A percentile compares a stretch with the other conserved stretches of the same genome.
These are phyloP conservation scores for Pteria penguin DNA, from an alignment of 2,888 invertebrate species.

Conservation along the genomic window DNA sequence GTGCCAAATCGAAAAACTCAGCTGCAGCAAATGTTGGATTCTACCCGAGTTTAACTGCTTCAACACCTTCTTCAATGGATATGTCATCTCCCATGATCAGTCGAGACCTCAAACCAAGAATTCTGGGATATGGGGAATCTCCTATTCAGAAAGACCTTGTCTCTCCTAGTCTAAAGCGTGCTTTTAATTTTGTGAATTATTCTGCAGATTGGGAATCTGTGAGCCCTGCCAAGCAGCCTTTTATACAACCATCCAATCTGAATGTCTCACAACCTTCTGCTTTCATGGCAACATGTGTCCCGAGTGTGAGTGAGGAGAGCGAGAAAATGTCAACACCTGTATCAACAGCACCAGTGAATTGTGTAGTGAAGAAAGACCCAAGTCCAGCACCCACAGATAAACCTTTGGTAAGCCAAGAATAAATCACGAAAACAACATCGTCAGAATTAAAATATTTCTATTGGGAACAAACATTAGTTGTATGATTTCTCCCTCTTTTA, in stretches of 20 bases:
- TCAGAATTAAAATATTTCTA: too few species aligned
- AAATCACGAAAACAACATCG: too few species aligned
- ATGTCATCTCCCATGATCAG: neutral
- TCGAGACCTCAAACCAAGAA: slow-evolving; percentile 11
- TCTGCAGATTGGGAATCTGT: slow-evolving; percentile 45
- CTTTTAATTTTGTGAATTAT: slow-evolving; percentile 48
- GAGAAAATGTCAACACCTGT: neutral
- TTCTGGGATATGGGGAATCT: slow-evolving; percentile 5
- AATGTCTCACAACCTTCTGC: neutral
- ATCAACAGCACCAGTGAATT: neutral
- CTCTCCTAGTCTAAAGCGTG: slow-evolving; percentile 52
- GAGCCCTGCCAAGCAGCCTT: slow-evolving; percentile 42
- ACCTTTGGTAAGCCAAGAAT: neutral
- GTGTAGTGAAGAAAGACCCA: neutral
- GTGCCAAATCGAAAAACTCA: slow-evolving; percentile 45
- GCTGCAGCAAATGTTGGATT: slow-evolving; percentile 53
- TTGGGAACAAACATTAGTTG: too few species aligned
- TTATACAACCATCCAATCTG: neutral
- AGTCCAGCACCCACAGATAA: neutral
- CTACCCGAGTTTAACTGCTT: slow-evolving; percentile 32
- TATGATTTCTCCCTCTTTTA: too few species aligned
- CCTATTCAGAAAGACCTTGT: slow-evolving; percentile 20
- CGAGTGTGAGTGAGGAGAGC: neutral
- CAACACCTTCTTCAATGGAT: slow-evolving; percentile 10
- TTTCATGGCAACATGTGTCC: neutral